A percentile compares a stretch with the other conserved stretches of the same genome.
Conservation (phyloP, 2,888 invertebrate genomes). For the Coleophora flavipennella region DNA sequence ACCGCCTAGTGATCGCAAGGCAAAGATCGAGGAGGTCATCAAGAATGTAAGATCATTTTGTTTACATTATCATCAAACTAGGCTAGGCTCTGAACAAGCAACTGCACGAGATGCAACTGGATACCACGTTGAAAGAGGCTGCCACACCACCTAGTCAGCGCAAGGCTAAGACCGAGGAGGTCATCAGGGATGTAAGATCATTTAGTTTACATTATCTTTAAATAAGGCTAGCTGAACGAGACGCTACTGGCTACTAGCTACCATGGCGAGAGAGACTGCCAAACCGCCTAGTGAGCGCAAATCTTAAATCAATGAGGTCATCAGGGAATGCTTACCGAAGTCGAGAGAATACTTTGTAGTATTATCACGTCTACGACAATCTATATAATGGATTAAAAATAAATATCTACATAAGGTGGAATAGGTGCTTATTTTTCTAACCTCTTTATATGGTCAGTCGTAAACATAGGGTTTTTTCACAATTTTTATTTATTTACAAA, state of each 20-base stretch:
- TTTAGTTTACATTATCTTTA: too few species aligned
- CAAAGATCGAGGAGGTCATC: conserved; percentile 82
- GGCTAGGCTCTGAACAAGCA: conserved; percentile 77
- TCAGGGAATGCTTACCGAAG: too few species aligned
- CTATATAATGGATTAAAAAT: too few species aligned
- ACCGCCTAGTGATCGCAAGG: conserved; percentile 80
- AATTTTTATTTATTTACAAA: too few species aligned
- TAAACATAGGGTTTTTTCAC: too few species aligned
- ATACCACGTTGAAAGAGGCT: conserved; percentile 88
- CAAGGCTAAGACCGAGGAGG: conserved; percentile 83
- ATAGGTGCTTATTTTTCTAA: too few species aligned
- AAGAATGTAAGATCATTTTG: conserved; percentile 47
- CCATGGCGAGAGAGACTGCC: conserved; percentile 91
- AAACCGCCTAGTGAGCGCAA: conserved; percentile 84
- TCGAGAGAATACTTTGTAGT: too few species aligned
- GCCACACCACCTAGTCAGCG: conserved; percentile 86
- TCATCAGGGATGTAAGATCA: conserved; percentile 63
- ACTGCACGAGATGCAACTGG: conserved; percentile 86
- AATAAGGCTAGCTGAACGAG: conserved; percentile 80
- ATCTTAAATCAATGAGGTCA: conserved; percentile 81
- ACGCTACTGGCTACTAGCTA: conserved; percentile 85
- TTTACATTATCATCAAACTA: too few species aligned
- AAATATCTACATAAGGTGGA: too few species aligned
- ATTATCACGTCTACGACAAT: too few species aligned
- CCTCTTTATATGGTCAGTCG: too few species aligned